These are phyloP conservation scores for Spinibarbus caldwelli DNA, from an alignment of 2,797 vertebrate genomes.

Conservation along the genomic window DNA sequence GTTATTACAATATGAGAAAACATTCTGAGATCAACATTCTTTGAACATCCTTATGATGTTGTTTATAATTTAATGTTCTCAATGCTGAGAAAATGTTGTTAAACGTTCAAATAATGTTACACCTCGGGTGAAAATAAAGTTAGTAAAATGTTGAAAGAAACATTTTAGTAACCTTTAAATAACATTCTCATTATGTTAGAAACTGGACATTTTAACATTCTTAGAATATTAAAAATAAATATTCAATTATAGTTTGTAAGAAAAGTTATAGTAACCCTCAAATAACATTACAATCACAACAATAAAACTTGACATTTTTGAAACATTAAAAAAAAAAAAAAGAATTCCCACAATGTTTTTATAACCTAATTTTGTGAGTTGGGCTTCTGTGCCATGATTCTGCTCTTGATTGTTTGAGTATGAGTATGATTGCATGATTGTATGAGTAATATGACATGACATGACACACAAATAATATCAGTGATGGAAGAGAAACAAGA, in stretches of 20 bases:
- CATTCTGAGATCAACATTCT: background rate
- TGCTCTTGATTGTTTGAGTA: no score
- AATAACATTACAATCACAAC: background rate
- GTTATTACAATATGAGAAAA: no score
- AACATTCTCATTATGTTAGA: background rate
- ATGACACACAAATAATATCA: background rate
- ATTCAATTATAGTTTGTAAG: background rate
- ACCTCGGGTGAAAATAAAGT: no score
- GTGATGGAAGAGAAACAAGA: conserved; percentile 7
- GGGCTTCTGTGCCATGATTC: background rate
- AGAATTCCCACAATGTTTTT: background rate
- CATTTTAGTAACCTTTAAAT: no score
- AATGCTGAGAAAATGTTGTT: no score
- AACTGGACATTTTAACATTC: background rate
- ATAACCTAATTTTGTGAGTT: background rate
- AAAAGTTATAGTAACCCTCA: no score
- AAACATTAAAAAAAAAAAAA: no score
- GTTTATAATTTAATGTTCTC: background rate
- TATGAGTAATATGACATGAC: background rate
- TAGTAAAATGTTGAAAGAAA: no score
- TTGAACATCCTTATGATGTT: background rate
- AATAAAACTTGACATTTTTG: background rate
- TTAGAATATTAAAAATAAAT: background rate
- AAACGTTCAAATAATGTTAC: background rate
- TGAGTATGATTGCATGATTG: no score